Evolutionary conservation across 2,797 vertebrate genomes (phyloP), one percentile per base, ranked within the genome.

Genomic region (Tiaroga cobitis): DNA sequence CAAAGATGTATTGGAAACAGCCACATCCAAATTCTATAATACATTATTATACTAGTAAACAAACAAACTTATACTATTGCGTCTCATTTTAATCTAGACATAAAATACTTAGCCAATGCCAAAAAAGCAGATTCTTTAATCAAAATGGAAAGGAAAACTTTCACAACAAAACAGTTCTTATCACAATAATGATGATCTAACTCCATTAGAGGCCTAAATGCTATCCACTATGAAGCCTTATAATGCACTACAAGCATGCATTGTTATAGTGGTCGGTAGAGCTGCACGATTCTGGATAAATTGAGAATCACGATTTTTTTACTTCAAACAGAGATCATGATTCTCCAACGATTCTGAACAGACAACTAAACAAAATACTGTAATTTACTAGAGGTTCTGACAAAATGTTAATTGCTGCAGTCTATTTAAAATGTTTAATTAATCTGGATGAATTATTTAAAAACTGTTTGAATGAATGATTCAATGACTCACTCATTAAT

Each of bases 171-270:
- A 43, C 7, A 67, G 32, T 85, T 63, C 54, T 46, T 63, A 34
- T 29, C 21, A 72, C 15, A 80, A 19, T 67, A 51, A 26, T 54
- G 29, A 82, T 32, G 43, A 65, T 37, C 49, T 77, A 32, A 93
- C 92, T 95, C 94, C 88, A 90, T 92, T 93, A 93, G 90, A 91
- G 93, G 93, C 89, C 94, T 94, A 92, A 94, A 93, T 93, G 90
- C 93, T 92, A 92, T 93, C 88, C 92, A 90, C 87, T 86, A 34
- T 0, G 69, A 73, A 74, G 89, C 89, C 88, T 70, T 87, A 18
- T 73, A 84, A 82, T 75, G 82, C 43, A 49, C 86, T 87, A 89
- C 87, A 43, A 89, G 83, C 94, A 95, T 95, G 95, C 94, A 93
- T 73, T 72, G 61, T 79, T 82, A 72, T 72, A 18, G 26, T 70